These are phyloP conservation scores for Triops longicaudatus DNA, from an alignment of 1,140 invertebrate genomes.

Conservation along the genomic window DNA sequence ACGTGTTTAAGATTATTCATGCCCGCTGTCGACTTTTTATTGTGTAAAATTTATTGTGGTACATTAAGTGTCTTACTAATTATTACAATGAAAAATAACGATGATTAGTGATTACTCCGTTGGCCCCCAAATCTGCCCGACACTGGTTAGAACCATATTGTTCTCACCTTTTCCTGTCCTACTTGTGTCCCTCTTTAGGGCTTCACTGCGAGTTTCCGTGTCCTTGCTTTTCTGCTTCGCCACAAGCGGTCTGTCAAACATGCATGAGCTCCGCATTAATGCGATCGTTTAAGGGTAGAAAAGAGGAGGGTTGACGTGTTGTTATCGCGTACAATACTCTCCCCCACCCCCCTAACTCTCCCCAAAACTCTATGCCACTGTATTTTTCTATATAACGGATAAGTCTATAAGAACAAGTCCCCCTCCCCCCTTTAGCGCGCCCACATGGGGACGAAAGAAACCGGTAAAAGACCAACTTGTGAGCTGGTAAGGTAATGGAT, in stretches of 20 bases:
- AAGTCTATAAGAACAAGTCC: background rate
- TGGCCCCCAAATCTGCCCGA: too few species aligned
- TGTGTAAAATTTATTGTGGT: too few species aligned
- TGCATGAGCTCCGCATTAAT: slow-evolving; percentile 8
- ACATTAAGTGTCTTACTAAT: too few species aligned
- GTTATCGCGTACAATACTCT: background rate
- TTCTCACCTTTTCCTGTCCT: background rate
- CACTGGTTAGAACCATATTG: background rate
- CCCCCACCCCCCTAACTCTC: background rate
- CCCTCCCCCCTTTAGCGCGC: background rate
- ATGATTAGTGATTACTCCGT: too few species aligned
- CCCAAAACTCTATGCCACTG: background rate
- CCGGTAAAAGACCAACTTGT: background rate
- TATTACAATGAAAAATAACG: too few species aligned
- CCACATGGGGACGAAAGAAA: background rate
- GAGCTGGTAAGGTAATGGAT: slow-evolving; percentile 6
- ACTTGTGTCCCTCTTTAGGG: background rate
- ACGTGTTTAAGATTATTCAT: too few species aligned
- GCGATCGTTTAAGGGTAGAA: background rate
- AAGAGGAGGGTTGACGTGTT: background rate
- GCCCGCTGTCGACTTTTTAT: too few species aligned
- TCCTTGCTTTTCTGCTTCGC: background rate
- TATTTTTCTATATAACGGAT: background rate
- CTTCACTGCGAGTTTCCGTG: background rate
- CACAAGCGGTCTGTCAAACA: slow-evolving; percentile 14